Conservation (phyloP, 2,888 invertebrate genomes). For the Alentia gelatinosa region DNA sequence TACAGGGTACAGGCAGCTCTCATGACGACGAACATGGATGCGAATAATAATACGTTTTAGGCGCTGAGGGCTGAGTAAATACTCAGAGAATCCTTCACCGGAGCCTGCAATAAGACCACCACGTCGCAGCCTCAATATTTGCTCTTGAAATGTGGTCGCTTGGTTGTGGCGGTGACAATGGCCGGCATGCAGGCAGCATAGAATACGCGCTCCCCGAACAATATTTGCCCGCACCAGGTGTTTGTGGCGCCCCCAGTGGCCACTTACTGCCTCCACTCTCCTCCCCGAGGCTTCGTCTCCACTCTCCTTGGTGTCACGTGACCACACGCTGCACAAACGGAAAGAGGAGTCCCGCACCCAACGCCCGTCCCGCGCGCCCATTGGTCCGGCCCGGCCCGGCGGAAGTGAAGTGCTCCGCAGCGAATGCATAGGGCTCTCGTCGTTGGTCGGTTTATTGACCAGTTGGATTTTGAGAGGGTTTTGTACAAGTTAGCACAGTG, state of each 20-base stretch:
- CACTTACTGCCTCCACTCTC: background rate
- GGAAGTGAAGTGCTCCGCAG: background rate
- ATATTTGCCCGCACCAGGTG: background rate
- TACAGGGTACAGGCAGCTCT: background rate
- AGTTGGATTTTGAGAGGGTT: background rate
- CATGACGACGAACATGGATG: background rate
- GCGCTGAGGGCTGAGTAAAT: background rate
- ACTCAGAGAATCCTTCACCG: background rate
- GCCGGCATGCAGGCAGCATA: background rate
- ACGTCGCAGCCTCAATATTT: background rate
- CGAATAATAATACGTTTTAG: slow-evolving; percentile 1
- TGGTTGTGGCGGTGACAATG: background rate
- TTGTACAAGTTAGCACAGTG: background rate
- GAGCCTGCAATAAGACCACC: background rate
- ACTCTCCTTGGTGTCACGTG: background rate
- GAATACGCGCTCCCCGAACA: background rate
- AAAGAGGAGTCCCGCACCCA: background rate
- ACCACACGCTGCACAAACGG: background rate
- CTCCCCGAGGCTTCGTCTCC: background rate
- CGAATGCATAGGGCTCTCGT: background rate
- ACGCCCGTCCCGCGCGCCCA: background rate
- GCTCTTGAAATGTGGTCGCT: background rate
- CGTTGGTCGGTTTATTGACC: background rate
- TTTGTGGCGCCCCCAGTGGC: background rate
- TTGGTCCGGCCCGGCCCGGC: background rate